phyloP scores from a whole-genome alignment of 2,113 vertebrate genomes.

The Erinaceus europaeus region DNA sequence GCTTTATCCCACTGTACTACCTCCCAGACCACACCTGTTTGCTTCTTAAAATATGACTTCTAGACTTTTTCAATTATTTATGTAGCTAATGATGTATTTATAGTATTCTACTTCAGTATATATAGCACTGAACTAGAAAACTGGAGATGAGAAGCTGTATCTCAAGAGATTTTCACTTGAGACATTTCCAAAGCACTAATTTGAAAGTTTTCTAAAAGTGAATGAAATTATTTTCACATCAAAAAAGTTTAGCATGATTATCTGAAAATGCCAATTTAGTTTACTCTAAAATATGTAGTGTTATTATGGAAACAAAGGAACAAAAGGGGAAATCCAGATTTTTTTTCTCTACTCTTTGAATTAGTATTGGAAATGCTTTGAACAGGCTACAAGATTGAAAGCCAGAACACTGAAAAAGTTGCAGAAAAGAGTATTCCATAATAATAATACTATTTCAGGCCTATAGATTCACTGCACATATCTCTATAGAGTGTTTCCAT shows the following conservation, averaged over 20 bases:
- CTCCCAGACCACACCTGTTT: too few species aligned
- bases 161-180: constrained; percentile 17
- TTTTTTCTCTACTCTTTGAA: neutral
- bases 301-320: neutral
- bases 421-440: constrained; percentile 14
- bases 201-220: constrained; percentile 23
- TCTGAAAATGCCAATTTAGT: neutral
- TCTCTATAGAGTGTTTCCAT: constrained; percentile 44
- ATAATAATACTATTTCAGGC: neutral
- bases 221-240: constrained; percentile 37
- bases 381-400: neutral
- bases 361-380: neutral
- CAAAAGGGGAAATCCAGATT: neutral
- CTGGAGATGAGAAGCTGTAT: neutral
- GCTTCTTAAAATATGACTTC: constrained; percentile 12
- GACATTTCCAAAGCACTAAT: constrained; percentile 18
- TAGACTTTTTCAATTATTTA: constrained; percentile 3
- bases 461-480: constrained; percentile 24
- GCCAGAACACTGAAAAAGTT: neutral
- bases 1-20: too few species aligned
- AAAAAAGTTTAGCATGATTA: neutral
- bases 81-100: constrained; percentile 24
- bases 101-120: neutral
- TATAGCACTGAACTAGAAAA: neutral
- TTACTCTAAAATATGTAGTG: neutral